Evolutionary conservation across 1,140 invertebrate species (phyloP).

Genomic region (Drosophila guanche): DNA sequence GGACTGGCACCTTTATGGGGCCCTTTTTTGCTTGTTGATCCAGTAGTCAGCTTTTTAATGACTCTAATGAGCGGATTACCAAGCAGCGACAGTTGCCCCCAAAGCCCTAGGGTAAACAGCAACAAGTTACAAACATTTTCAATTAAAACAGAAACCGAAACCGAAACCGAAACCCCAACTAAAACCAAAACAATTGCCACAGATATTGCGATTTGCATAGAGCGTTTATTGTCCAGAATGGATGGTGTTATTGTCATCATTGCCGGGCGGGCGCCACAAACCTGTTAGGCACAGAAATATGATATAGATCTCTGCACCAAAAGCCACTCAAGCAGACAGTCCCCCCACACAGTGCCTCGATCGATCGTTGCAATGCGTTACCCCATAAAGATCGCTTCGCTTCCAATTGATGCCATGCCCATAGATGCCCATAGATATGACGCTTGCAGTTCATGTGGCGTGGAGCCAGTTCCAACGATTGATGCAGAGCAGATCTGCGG

Average conservation of each 20-base stretch:
- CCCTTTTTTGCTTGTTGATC: no score
- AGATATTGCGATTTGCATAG: constrained; percentile 52
- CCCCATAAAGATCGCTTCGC: not conserved
- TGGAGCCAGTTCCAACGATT: no score
- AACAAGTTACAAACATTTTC: constrained; percentile 41
- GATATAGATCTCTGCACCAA: constrained; percentile 20
- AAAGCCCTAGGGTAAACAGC: constrained; percentile 27
- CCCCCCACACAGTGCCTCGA: constrained; percentile 9
- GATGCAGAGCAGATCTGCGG: no score
- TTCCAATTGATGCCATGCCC: constrained; percentile 1
- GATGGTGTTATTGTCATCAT: constrained; percentile 34
- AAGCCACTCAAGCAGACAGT: constrained; percentile 50
- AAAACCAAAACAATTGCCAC: constrained; percentile 18
- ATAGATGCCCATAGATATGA: not conserved
- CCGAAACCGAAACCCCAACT: constrained; percentile 31
- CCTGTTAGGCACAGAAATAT: constrained; percentile 1
- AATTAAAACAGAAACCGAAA: constrained; percentile 42
- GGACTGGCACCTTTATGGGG: no score
- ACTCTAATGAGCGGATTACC: no score
- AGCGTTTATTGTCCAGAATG: constrained; percentile 1
- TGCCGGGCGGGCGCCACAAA: constrained; percentile 4
- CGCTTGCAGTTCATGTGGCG: no score
- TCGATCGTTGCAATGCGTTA: constrained; percentile 13
- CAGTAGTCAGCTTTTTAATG: no score
- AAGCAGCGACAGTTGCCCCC: constrained; percentile 24